Evolutionary conservation across 2,113 vertebrate genomes (phyloP), one percentile per base, ranked within the genome.

Genomic region (Hepsetus odoe): DNA sequence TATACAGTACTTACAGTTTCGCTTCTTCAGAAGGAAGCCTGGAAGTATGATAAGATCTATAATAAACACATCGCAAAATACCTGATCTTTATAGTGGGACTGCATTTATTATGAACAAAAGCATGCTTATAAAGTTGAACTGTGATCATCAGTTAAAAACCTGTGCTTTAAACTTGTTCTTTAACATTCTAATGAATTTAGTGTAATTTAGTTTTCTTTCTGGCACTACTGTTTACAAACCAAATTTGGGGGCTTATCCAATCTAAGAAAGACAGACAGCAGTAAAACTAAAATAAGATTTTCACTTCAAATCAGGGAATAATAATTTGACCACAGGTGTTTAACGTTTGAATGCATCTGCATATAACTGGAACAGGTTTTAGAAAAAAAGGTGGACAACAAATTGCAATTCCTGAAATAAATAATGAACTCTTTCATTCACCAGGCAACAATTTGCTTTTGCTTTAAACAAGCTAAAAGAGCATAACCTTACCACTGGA

Each of bases 1-100:
- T 92, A 87, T 92, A 92, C 92, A 92, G 89, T 93, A 93, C 90
- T 89, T 92, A 92, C 89, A 91, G 75, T 85, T 87, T 88, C 89
- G 56, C 64, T 64, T 69, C 46, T 86, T 87, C 74, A 88, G 87
- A 90, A 89, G 86, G 88, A 87, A 85, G 86, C 49, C 33, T 38
- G 46, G 33, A 44, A 51, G 38, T 35, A 13, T 66, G 38, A n/a
- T 55, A 12, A 76, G 44, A 42, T 58, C 24, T 68, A n/a, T 0
- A 56, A 58, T 40, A 68, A 76, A 42, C 16, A 67, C 40, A 8
- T n/a, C 35, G 32, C 59, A 56, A 22, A 68, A 68, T 32, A 66
- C 73, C 11, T 64, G 30, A 40, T 40, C 18, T 30, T 61, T 4
- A 66, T 40, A 68, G 4, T 42, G 64, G 7, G 22, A n/a, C 44